These are phyloP conservation scores for Tonatia bakeri DNA, from an alignment of 2,113 vertebrate species.

Conservation along the genomic window DNA sequence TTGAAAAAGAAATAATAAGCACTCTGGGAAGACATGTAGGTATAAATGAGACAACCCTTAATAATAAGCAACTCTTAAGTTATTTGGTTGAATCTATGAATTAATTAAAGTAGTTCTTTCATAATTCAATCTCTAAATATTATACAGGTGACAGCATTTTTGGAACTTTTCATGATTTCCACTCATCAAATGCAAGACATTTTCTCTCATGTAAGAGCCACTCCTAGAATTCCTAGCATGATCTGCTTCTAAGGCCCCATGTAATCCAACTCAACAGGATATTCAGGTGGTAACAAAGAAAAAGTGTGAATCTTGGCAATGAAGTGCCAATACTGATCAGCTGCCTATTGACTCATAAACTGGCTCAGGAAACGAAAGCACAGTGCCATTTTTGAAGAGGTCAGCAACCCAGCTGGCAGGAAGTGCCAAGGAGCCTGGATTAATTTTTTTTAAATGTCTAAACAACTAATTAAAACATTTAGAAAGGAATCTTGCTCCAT, in stretches of 20 bases:
- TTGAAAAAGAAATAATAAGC: conserved; percentile 5
- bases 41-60: neutral
- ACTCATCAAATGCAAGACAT: conserved; percentile 25
- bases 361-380: neutral
- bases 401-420: conserved; percentile 27
- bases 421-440: conserved; percentile 11
- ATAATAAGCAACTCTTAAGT: neutral
- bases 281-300: conserved; percentile 37
- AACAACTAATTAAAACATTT: conserved; percentile 19
- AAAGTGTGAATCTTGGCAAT: conserved; percentile 39
- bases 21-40: neutral
- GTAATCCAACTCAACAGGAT: neutral
- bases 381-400: neutral
- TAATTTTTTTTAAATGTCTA: neutral
- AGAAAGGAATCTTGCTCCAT: neutral
- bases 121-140: neutral
- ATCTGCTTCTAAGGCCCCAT: neutral
- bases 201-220: neutral
- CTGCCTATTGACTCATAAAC: conserved; percentile 17
- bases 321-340: neutral
- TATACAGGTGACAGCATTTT: neutral
- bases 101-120: neutral
- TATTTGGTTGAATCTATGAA: neutral
- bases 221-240: neutral
- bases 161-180: neutral